Conservation (phyloP, 2,113 vertebrate genomes). For the Chaetops frenatus region DNA sequence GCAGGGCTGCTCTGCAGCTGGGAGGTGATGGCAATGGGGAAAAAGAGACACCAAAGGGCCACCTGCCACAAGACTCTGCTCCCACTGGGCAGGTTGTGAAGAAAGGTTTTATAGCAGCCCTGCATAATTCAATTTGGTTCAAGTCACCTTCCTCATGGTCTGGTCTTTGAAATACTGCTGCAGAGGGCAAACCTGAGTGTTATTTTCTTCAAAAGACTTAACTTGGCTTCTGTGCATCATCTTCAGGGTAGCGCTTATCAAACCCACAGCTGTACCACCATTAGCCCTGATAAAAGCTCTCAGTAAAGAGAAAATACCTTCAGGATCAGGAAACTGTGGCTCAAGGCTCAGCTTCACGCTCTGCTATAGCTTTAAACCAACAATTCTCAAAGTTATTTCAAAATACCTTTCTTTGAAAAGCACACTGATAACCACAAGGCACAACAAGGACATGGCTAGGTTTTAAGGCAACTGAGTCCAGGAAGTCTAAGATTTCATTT, state of each 20-base stretch:
- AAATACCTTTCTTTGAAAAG: neutral
- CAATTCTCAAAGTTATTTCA: neutral
- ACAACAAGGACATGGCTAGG: neutral
- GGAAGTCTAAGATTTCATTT: neutral
- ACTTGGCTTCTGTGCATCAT: neutral
- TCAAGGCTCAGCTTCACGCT: neutral
- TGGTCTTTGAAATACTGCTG: neutral
- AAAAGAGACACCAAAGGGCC: neutral
- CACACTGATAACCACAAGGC: neutral
- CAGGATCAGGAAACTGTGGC: neutral
- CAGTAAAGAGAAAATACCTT: neutral
- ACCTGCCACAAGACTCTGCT: neutral
- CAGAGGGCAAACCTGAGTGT: neutral
- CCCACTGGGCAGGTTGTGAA: accelerated
- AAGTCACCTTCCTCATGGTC: neutral
- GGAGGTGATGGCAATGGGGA: neutral
- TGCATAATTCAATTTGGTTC: neutral
- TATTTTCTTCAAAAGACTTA: neutral
- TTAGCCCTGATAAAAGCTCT: neutral
- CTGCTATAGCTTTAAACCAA: neutral
- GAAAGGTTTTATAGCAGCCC: neutral
- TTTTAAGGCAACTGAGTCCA: neutral
- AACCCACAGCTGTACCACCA: neutral
- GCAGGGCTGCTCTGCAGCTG: neutral
- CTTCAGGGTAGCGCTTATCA: neutral